Conservation (phyloP, 1,140 invertebrate genomes). For the Pachyrhynchus sulphureomaculatus region DNA sequence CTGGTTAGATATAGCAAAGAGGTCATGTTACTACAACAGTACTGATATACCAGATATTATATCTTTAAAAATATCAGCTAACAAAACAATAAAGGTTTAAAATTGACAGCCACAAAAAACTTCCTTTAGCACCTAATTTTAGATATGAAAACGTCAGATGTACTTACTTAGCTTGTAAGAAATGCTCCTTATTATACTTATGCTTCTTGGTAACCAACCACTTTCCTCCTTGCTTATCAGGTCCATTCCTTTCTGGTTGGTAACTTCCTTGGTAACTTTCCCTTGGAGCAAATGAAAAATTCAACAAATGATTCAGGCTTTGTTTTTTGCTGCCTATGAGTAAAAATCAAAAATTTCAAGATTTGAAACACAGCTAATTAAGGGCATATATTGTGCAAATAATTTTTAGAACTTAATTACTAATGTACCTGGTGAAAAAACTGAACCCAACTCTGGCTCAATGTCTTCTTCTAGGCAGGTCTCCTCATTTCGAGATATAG, state of each 20-base stretch:
- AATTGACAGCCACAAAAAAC: too few relatives aligned
- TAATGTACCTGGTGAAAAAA: slow-evolving; percentile 63
- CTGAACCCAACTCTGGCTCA: slow-evolving; percentile 77
- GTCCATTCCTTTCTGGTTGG: slow-evolving; percentile 16
- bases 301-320: slow-evolving; percentile 89
- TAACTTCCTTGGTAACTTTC: slow-evolving; percentile 48
- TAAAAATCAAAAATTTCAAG: too few relatives aligned
- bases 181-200: slow-evolving; percentile 90
- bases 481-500: slow-evolving; percentile 66
- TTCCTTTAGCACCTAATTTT: too few relatives aligned
- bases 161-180: slow-evolving; percentile 87
- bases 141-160: too few relatives aligned
- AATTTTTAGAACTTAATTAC: too few relatives aligned
- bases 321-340: slow-evolving; percentile 82
- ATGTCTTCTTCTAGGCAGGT: slow-evolving; percentile 63
- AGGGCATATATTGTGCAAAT: too few relatives aligned
- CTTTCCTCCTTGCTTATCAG: slow-evolving; percentile 30
- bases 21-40: too few relatives aligned
- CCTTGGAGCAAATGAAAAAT: slow-evolving; percentile 76
- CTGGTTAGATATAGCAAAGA: too few relatives aligned
- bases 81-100: too few relatives aligned
- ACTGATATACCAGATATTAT: too few relatives aligned
- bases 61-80: too few relatives aligned
- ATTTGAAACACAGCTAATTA: too few relatives aligned
- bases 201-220: slow-evolving; percentile 57